Percentiles rank a stretch among this genome's conserved stretches.
Conservation (phyloP, 2,888 invertebrate species). For the Falcaria lacertinaria region DNA sequence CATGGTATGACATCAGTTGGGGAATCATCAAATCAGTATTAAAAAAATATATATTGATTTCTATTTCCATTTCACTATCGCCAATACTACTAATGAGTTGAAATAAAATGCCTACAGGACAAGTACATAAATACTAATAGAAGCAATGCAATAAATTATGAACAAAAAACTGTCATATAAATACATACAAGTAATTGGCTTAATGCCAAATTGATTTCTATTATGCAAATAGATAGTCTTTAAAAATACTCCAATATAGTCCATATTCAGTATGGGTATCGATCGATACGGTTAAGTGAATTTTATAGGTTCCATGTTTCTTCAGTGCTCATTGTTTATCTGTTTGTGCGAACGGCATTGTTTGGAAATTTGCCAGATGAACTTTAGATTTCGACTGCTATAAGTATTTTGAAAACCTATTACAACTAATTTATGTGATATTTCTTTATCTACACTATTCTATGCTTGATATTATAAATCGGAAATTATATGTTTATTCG, state of each 20-base stretch:
- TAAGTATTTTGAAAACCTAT: background rate
- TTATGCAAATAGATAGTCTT: slow-evolving; percentile 46
- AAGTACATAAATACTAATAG: too few relatives aligned
- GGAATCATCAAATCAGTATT: too few relatives aligned
- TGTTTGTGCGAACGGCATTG: background rate
- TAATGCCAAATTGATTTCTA: slow-evolving; percentile 56
- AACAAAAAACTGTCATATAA: background rate
- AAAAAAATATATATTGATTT: too few relatives aligned
- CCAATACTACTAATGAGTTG: too few relatives aligned
- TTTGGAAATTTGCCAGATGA: background rate
- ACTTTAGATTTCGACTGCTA: background rate
- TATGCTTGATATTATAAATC: too few relatives aligned
- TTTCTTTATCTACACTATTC: too few relatives aligned
- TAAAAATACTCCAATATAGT: slow-evolving; percentile 14
- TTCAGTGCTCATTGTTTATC: slow-evolving; percentile 1
- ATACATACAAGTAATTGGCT: slow-evolving; percentile 17
- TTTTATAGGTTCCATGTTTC: background rate
- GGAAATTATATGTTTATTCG: too few relatives aligned
- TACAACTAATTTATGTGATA: too few relatives aligned
- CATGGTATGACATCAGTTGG: too few relatives aligned
- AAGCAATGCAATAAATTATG: background rate
- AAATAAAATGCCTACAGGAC: too few relatives aligned
- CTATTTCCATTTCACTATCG: too few relatives aligned
- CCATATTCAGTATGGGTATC: background rate
- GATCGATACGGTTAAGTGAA: too few relatives aligned